A percentile compares a stretch with the other conserved stretches of the same genome.
Conservation (phyloP, 2,113 vertebrate species). For the Crocuta crocuta region DNA sequence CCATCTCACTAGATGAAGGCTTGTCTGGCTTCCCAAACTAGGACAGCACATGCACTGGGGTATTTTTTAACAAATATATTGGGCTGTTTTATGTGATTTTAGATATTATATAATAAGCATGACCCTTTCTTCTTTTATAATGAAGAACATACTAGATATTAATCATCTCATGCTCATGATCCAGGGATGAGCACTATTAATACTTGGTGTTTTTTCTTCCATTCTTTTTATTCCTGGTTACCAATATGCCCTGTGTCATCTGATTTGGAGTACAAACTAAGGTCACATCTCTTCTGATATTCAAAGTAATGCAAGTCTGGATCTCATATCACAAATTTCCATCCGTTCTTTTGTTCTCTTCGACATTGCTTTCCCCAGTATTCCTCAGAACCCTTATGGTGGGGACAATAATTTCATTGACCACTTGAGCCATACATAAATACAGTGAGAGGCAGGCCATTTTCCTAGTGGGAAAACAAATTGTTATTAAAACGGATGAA, state of each 20-base stretch:
- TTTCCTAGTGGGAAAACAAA: constrained; percentile 49
- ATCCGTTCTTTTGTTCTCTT: constrained; percentile 4
- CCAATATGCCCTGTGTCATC: neutral
- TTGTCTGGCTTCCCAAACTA: constrained; percentile 3
- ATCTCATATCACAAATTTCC: constrained; percentile 22
- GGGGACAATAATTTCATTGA: neutral
- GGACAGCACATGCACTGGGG: neutral
- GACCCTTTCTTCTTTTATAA: neutral
- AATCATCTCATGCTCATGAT: neutral
- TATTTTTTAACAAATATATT: constrained; percentile 43
- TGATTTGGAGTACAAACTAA: constrained; percentile 20
- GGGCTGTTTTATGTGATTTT: neutral
- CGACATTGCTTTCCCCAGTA: neutral
- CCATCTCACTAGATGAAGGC: neutral
- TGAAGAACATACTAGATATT: neutral
- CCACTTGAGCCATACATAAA: neutral
- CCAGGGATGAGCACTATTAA: neutral
- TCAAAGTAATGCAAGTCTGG: neutral
- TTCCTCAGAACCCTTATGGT: neutral
- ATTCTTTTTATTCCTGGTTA: neutral
- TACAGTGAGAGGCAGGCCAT: neutral
- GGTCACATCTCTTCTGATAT: neutral
- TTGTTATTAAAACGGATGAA: constrained; percentile 1
- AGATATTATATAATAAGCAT: neutral
- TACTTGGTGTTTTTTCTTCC: neutral